These are phyloP conservation scores for Melieria picta DNA, from an alignment of 2,888 invertebrate genomes.

Conservation along the genomic window DNA sequence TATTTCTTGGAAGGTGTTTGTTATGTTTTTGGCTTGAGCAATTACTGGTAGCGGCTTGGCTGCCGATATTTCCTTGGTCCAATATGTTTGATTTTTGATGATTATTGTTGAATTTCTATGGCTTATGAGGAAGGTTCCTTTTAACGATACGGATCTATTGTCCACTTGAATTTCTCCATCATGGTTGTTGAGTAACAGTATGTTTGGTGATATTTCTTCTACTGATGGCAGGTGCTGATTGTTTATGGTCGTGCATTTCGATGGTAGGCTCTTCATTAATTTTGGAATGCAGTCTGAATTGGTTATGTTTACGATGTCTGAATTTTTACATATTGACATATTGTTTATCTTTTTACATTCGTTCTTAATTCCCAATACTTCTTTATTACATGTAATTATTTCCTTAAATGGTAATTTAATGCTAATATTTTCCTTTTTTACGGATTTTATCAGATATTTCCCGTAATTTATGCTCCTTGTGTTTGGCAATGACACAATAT, in stretches of 20 bases:
- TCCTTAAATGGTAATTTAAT: conserved; percentile 10
- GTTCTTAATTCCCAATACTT: not conserved
- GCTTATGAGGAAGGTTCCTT: not conserved
- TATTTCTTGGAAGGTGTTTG: conserved; percentile 19
- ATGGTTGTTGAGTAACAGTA: conserved; percentile 25
- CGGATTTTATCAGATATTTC: conserved; percentile 6
- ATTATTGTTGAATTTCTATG: not conserved
- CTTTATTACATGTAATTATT: not conserved
- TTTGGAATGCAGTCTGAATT: conserved; percentile 5
- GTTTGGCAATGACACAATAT: conserved; percentile 3
- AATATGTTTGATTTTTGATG: not conserved
- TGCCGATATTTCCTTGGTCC: not conserved
- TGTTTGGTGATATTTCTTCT: conserved; percentile 19
- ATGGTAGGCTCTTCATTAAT: not conserved
- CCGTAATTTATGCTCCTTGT: not conserved
- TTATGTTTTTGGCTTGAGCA: conserved; percentile 14
- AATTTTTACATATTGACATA: not conserved
- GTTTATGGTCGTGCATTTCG: conserved; percentile 2
- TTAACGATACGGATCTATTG: not conserved
- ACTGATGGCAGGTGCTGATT: conserved; percentile 11
- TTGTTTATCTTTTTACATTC: not conserved
- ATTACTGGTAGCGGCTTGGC: conserved; percentile 1
- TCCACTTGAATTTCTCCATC: conserved; percentile 13
- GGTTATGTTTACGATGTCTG: not conserved
- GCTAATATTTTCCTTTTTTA: conserved; percentile 1